phyloP scores from a whole-genome alignment of 1,140 invertebrate species.

The Rhizoglyphus robini region DNA sequence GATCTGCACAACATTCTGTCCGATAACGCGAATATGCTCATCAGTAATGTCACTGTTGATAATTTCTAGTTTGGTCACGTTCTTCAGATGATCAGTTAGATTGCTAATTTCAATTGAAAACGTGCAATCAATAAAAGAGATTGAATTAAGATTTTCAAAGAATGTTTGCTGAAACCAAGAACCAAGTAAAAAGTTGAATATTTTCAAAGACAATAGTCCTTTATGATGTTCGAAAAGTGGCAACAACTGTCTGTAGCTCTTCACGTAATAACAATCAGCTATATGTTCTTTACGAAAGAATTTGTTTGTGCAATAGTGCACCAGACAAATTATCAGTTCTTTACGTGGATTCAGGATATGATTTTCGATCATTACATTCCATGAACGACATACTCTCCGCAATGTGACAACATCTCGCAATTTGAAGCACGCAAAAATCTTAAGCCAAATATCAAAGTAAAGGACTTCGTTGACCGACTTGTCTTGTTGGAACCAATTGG shows the following conservation, averaged over 20 bases:
- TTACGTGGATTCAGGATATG: background rate
- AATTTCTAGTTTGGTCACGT: background rate
- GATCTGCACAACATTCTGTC: background rate
- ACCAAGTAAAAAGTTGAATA: slow-evolving; percentile 6
- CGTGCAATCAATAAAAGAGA: background rate
- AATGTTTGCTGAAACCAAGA: background rate
- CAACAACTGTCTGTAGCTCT: background rate
- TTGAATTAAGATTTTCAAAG: background rate
- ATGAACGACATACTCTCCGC: background rate
- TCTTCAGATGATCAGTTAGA: background rate
- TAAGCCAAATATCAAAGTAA: background rate
- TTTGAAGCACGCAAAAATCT: background rate
- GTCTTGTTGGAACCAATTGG: no score
- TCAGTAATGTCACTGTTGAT: background rate
- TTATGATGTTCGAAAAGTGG: background rate
- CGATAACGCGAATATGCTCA: background rate
- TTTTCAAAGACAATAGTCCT: background rate
- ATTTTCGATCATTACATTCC: background rate
- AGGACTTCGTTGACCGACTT: background rate
- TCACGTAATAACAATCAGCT: slow-evolving; percentile 2
- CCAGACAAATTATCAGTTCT: slow-evolving; percentile 3
- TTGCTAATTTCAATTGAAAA: background rate
- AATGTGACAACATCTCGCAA: background rate
- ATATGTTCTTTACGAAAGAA: background rate
- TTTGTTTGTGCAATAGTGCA: background rate